Evolutionary conservation across 2,888 invertebrate species (phyloP), one percentile per base, ranked within the genome.

Genomic region (Zootermopsis nevadensis): DNA sequence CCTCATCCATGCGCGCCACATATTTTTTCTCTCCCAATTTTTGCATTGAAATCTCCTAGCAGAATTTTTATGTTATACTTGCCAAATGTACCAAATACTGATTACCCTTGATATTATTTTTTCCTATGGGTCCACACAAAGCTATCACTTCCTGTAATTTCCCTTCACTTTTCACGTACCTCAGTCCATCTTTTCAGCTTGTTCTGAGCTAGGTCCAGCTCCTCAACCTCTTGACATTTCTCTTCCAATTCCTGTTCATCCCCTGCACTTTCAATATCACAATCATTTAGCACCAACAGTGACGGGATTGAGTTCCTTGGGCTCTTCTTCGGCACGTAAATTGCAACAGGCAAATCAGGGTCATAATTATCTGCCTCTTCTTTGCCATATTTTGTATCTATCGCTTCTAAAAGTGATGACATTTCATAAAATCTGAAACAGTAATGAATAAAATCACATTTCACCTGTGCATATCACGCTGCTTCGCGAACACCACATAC

Each of bases 161-260:
- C 60, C 60, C n/a, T 60, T 60, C 60, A 60, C 60, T 27, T 60
- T n/a, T 27, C n/a, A 30, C 69, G 33, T 69, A 96, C 96, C 92
- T 98, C 97, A 86, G 93, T 92, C 97, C 98, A 98, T 88, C 96
- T 87, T 84, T 94, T 93, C 33, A 98, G 92, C 89, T 95, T 95
- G 90, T 99, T 99, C 89, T 98, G 96, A 67, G 98, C 97, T 87
- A 99, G 92, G 89, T 99, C 98, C 86, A 98, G 92, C 89, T 98
- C 98, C 87, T 96, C 95, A n/a, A 98, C 98, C 87, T 95, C 94
- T 81, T 95, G 94, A 89, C 97, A 97, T 89, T 96, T 96, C 86
- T 94, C 95, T 66, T 94, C 93, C 83, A 97, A 91, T 85, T 93
- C 94, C 85, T 94, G 93, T 81, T 95, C 94, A 88, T 95, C 95